These are phyloP conservation scores for Carpatolechia fugitivella DNA, from an alignment of 2,888 invertebrate species.

Conservation along the genomic window DNA sequence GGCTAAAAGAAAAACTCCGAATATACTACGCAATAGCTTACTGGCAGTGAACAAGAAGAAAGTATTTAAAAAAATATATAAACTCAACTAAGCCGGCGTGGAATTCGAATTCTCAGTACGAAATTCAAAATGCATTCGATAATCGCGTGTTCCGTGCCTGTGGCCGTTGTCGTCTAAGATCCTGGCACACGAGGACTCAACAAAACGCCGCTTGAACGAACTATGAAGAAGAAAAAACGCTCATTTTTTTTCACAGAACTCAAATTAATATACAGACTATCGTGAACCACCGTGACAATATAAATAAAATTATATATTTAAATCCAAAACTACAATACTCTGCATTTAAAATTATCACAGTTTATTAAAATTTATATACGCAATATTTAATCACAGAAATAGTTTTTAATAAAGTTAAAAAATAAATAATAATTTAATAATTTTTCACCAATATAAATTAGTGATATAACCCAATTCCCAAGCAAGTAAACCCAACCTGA, in stretches of 20 bases:
- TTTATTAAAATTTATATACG: constrained; percentile 56
- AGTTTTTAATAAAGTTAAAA: constrained; percentile 42
- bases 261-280: constrained; percentile 9
- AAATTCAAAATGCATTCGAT: constrained; percentile 24
- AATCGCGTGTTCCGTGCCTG: constrained; percentile 14
- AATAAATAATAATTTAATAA: constrained; percentile 16
- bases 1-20: constrained; percentile 45
- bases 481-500: constrained; percentile 71
- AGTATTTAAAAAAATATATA: constrained; percentile 13
- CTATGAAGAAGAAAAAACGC: constrained; percentile 76
- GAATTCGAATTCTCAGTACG: constrained; percentile 15
- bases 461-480: constrained; percentile 54
- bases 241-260: constrained; percentile 28
- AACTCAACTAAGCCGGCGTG: constrained; percentile 17
- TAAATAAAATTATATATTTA: constrained; percentile 31
- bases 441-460: constrained; percentile 46
- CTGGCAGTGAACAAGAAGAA: constrained; percentile 10
- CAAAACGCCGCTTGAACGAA: constrained; percentile 43
- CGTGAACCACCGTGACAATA: constrained; percentile 53
- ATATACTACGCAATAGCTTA: constrained; percentile 39
- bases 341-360: constrained; percentile 44
- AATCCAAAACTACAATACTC: constrained; percentile 16
- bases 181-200: constrained; percentile 33
- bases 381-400: constrained; percentile 65
- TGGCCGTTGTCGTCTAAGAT: constrained; percentile 14